Evolutionary conservation across 2,888 invertebrate genomes (phyloP), one percentile per base, ranked within the genome.

Genomic region (Andrena dorsata): DNA sequence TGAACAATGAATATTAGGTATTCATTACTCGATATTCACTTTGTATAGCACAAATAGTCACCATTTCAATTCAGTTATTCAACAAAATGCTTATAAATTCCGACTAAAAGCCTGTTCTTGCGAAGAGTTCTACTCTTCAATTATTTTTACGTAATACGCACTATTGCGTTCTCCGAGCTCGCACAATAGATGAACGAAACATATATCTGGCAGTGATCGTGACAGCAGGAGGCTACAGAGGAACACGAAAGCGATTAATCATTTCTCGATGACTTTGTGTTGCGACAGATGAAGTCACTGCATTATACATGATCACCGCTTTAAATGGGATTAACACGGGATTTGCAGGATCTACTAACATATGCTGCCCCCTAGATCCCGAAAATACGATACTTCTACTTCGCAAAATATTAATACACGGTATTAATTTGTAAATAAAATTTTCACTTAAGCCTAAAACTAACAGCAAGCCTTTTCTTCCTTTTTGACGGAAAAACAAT

Each of bases 311-410:
- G 77, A 74, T 69, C 80, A 65, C 47, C 28, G 84, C 64, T 68
- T 87, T 79, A 88, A 77, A 79, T 80, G 53, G 81, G 86, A 87
- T 88, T 86, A 86, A 49, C 56, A 41, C 51, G 35, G 72, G 84
- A 86, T 86, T 88, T 80, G 60, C 66, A 61, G 66, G 66, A 68
- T 80, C 66, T 47, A 26, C 28, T 6, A 41, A 51, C 82, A 82
- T 82, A 82, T 82, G 82, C 20, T 69, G n/a, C n/a, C 16, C 3
- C 32, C n/a, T 30, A 51, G n/a, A 61, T 8, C 5, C 16, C 2
- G 10, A 20, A 23, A 5, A 49, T 8, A 23, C 16, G 32, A 35
- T 58, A 32, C 41, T 65, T 1, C 20, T n/a, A 30, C 28, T 49
- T 5, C 2, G 16, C 1, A 23, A 64, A 64, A 13, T 8, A 47